These are phyloP conservation scores for Lethocerus indicus DNA, from an alignment of 1,140 invertebrate species.

Conservation along the genomic window DNA sequence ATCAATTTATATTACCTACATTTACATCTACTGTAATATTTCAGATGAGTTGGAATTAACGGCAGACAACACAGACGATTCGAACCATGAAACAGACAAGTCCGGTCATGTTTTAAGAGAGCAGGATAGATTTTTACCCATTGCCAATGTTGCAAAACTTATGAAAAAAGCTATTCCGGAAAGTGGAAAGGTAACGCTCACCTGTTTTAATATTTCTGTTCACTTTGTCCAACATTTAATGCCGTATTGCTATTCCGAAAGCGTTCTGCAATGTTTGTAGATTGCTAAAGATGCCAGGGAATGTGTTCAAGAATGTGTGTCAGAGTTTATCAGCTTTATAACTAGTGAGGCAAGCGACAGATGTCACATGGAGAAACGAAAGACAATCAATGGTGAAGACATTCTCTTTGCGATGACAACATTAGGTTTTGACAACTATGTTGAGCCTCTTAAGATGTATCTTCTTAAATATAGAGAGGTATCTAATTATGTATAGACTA, in stretches of 20 bases:
- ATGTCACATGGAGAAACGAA: constrained; percentile 94
- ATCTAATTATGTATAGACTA: not conserved
- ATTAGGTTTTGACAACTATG: constrained; percentile 96
- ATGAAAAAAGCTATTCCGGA: constrained; percentile 97
- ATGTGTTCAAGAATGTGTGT: constrained; percentile 99
- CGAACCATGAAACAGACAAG: constrained; percentile 35
- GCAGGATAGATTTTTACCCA: constrained; percentile 91
- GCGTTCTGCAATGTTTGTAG: constrained; percentile 28
- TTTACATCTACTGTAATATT: not conserved
- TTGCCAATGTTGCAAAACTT: constrained; percentile 96
- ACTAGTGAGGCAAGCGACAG: constrained; percentile 95
- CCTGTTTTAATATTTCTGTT: constrained; percentile 5
- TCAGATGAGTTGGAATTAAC: constrained; percentile 19
- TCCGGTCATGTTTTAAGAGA: constrained; percentile 47
- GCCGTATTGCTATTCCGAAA: not conserved
- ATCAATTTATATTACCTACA: not conserved
- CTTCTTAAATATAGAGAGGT: constrained; percentile 92
- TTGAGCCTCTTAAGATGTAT: constrained; percentile 91
- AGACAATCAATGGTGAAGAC: constrained; percentile 99
- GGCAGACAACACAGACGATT: constrained; percentile 50
- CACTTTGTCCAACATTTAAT: not conserved
- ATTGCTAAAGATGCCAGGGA: constrained; percentile 98
- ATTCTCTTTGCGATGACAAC: constrained; percentile 92
- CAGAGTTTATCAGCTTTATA: constrained; percentile 98
- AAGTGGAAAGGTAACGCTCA: constrained; percentile 66